Conservation (phyloP, 2,797 vertebrate species). For the Miichthys miiuy region DNA sequence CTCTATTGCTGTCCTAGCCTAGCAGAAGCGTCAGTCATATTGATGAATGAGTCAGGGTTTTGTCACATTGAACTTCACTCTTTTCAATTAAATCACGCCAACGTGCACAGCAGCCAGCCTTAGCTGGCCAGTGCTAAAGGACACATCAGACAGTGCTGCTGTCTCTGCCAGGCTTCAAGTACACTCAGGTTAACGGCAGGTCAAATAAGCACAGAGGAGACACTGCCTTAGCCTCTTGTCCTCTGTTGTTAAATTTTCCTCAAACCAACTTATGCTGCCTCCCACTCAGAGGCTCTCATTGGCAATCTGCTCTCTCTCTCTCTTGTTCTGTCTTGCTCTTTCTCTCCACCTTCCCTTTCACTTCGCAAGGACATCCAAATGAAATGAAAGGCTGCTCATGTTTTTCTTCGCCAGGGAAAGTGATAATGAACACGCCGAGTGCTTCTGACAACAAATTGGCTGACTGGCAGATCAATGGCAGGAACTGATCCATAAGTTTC, state of each 20-base stretch:
- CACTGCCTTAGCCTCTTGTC: conserved; percentile 54
- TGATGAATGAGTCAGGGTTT: conserved; percentile 73
- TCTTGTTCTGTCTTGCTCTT: conserved; percentile 28
- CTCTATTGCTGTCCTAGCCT: neutral
- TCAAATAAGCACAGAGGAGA: conserved; percentile 59
- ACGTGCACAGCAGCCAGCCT: conserved; percentile 44
- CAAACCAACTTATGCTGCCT: conserved; percentile 60
- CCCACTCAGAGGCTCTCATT: conserved; percentile 60
- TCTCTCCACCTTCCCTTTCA: conserved; percentile 48
- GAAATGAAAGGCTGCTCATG: conserved; percentile 56
- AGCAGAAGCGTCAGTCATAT: conserved; percentile 45
- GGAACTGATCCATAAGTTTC: conserved; percentile 50
- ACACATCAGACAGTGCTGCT: conserved; percentile 49
- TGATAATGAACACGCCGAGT: conserved; percentile 57
- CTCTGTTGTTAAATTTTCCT: conserved; percentile 54
- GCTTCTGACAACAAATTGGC: conserved; percentile 58
- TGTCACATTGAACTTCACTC: conserved; percentile 70
- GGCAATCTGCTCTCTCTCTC: conserved; percentile 43
- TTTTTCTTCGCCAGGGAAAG: conserved; percentile 58
- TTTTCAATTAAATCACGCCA: conserved; percentile 66
- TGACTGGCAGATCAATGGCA: conserved; percentile 62
- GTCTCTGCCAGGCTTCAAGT: conserved; percentile 58
- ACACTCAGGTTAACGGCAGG: conserved; percentile 69
- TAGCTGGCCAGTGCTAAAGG: conserved; percentile 59
- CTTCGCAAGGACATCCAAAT: conserved; percentile 57